Percentiles rank a stretch among this genome's conserved stretches.
These are phyloP conservation scores for Halcyon badia DNA, from an alignment of 2,797 vertebrate genomes.

Conservation along the genomic window DNA sequence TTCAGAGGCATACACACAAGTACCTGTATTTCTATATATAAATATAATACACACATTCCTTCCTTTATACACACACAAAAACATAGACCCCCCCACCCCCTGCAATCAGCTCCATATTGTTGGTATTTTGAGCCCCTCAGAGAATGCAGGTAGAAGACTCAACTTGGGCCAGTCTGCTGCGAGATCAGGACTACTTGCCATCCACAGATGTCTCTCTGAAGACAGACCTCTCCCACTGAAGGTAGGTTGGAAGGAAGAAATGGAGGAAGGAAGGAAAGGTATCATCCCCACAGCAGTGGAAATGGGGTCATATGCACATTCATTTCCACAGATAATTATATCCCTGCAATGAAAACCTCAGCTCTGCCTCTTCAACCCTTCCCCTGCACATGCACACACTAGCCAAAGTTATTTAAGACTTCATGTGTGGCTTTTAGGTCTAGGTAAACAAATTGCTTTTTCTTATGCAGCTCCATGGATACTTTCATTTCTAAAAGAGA, in stretches of 20 bases:
- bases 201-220: background rate
- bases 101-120: background rate
- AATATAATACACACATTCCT: background rate
- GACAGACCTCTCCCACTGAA: background rate
- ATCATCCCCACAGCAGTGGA: background rate
- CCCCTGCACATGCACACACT: background rate
- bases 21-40: background rate
- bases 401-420: background rate
- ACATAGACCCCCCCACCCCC: rapidly evolving
- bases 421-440: background rate
- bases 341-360: background rate
- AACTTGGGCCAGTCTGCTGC: background rate
- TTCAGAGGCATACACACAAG: background rate
- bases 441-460: background rate
- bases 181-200: no score
- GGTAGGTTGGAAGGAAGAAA: background rate
- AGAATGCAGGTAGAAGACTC: background rate
- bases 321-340: background rate
- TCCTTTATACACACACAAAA: background rate
- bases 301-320: background rate
- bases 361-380: background rate
- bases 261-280: background rate
- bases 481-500: background rate
- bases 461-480: background rate
- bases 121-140: background rate